Evolutionary conservation across 2,797 vertebrate species (phyloP).

Genomic region (Darevskia nairensis): DNA sequence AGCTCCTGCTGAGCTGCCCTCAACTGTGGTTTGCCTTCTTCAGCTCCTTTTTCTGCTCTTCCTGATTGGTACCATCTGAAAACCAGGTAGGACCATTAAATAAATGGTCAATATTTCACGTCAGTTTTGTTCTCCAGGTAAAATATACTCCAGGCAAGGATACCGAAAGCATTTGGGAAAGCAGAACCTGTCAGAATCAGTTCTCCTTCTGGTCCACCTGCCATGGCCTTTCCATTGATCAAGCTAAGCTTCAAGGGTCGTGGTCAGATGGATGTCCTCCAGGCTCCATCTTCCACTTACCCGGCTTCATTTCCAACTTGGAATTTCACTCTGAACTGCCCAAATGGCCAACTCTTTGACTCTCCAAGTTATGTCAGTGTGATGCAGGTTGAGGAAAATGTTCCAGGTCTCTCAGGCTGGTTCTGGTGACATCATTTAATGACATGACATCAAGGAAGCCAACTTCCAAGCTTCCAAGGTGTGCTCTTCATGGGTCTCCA

Average conservation of each 20-base stretch:
- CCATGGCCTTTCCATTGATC: background rate
- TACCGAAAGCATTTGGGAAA: background rate
- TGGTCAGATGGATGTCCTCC: background rate
- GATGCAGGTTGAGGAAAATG: background rate
- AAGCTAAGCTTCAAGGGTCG: background rate
- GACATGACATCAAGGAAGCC: background rate
- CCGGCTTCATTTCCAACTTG: background rate
- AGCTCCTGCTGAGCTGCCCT: conserved; percentile 11
- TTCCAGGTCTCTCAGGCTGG: background rate
- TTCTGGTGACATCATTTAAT: background rate
- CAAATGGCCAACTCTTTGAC: background rate
- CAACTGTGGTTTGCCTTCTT: conserved; percentile 1
- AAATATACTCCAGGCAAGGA: conserved; percentile 32
- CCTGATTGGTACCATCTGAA: conserved; percentile 33
- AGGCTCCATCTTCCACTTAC: background rate
- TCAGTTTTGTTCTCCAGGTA: conserved; percentile 45
- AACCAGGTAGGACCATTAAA: background rate
- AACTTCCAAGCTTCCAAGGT: background rate
- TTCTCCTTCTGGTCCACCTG: background rate
- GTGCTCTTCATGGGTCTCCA: background rate
- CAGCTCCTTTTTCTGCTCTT: conserved; percentile 15
- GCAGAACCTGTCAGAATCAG: background rate
- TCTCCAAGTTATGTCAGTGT: background rate
- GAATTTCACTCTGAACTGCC: background rate
- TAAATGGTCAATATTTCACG: background rate